These are phyloP conservation scores for Acanthopagrus latus DNA, from an alignment of 2,797 vertebrate genomes.

Conservation along the genomic window DNA sequence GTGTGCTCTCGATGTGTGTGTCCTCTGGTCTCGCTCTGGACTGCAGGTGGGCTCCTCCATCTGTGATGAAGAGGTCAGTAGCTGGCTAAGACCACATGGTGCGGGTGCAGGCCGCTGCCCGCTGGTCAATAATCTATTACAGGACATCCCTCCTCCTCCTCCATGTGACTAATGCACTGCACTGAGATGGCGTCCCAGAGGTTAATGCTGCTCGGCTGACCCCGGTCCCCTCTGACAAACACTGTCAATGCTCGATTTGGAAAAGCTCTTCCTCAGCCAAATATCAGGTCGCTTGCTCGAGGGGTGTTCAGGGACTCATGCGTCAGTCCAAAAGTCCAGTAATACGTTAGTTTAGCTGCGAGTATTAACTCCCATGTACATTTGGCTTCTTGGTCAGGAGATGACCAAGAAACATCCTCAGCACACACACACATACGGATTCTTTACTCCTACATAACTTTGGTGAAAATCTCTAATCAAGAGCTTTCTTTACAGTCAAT, in stretches of 20 bases:
- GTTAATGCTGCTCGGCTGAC: slow-evolving; percentile 84
- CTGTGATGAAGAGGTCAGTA: slow-evolving; percentile 86
- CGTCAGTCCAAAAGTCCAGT: slow-evolving; percentile 6
- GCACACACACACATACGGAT: not conserved
- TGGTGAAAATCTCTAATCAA: too few relatives aligned
- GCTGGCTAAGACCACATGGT: slow-evolving; percentile 78
- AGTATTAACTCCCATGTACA: not conserved
- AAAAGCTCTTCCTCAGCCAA: slow-evolving; percentile 67
- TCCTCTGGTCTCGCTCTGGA: slow-evolving; percentile 51
- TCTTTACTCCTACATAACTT: too few relatives aligned
- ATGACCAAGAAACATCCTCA: slow-evolving; percentile 5
- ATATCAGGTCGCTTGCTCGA: slow-evolving; percentile 38
- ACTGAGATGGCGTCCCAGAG: slow-evolving; percentile 80
- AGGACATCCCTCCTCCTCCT: slow-evolving; percentile 75
- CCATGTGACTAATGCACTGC: slow-evolving; percentile 83
- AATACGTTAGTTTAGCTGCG: not conserved
- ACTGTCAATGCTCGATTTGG: slow-evolving; percentile 71
- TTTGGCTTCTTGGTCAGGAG: not conserved
- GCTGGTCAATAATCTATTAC: slow-evolving; percentile 89
- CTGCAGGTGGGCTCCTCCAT: slow-evolving; percentile 75
- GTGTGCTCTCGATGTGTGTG: slow-evolving; percentile 22
- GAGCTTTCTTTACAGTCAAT: too few relatives aligned
- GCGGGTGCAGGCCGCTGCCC: slow-evolving; percentile 73
- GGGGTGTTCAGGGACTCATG: slow-evolving; percentile 30
- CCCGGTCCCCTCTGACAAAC: slow-evolving; percentile 78